A percentile compares a stretch with the other conserved stretches of the same genome.
Conservation (phyloP, 2,113 vertebrate genomes). For the Chitala chitala region DNA sequence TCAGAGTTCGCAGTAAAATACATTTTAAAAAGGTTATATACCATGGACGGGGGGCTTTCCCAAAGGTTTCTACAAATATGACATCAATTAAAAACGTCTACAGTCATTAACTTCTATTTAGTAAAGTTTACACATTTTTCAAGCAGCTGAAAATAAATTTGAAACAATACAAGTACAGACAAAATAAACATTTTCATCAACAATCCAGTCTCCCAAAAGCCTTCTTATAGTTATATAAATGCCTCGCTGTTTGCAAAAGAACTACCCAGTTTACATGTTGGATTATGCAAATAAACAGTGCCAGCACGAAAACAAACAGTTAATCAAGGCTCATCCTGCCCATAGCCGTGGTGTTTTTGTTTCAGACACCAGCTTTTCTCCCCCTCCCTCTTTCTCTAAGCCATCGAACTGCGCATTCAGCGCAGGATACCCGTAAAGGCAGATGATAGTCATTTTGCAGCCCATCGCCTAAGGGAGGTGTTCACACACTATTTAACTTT, state of each 20-base stretch:
- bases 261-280: not conserved
- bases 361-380: not conserved
- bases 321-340: not conserved
- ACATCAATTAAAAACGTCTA: slow-evolving; percentile 39
- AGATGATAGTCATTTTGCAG: not conserved
- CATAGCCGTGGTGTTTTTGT: not conserved
- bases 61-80: slow-evolving; percentile 48
- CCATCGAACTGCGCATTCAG: not conserved
- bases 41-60: slow-evolving; percentile 36
- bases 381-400: too few species aligned
- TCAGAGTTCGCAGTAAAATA: not conserved
- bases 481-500: not conserved
- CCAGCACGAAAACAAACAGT: not conserved
- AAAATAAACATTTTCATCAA: not conserved
- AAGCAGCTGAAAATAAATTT: too few species aligned
- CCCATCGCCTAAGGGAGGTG: not conserved
- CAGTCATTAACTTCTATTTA: too few species aligned
- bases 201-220: not conserved
- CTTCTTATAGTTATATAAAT: not conserved
- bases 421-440: not conserved
- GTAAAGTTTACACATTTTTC: too few species aligned
- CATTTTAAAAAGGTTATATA: slow-evolving; percentile 37
- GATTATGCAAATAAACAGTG: not conserved
- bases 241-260: not conserved
- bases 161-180: not conserved